Base-by-base conservation (phyloP, 2,797 vertebrate genomes). In the Linurgus olivaceus region DNA sequence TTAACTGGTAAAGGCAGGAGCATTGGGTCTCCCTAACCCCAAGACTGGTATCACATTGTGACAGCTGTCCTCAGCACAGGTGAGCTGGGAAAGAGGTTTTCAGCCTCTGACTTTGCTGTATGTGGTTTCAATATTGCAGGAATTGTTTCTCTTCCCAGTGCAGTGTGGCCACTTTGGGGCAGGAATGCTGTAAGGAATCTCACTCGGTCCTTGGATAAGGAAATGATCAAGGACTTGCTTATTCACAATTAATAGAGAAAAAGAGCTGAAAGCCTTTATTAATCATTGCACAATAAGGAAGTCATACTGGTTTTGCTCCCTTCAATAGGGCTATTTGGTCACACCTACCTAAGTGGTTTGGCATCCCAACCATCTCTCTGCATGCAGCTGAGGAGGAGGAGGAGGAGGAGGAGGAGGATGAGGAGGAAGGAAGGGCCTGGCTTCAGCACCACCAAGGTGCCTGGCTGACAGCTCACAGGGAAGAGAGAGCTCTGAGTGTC, bases 111-210 rank as follows among this genome's bases (percentile, higher is more conserved):
- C 63, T 86, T 88, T 59, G 17, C 67, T 52, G 50, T 17, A 31
- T 1, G 1, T 62, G 40, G 59, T 88, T 92, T 93, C 92, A 83
- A 1, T 48, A 48, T 7, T 47, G 38, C 62, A 83, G 62, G 70
- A 86, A 81, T 84, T 2, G 0, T 73, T 83, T 67, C 87, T 55
- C 82, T 83, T 76, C 58, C 33, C 37, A 62, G 72, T 0, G 0
- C 25, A 50, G 45, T 17, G 35, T 37, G 57, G 78, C 68, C 81
- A 88, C 89, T 88, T 75, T 35, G 51, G 55, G 72, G 70, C 58
- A 91, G 96, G 94, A 93, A 96, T 96, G 96, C 70, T 94, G 95
- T 95, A 96, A 95, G 96, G 96, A 96, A 96, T 97, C 95, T 97
- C 66, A 89, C 94, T 90, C 0, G 0, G 76, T 86, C 65, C 82